A percentile compares a stretch with the other conserved stretches of the same genome.
These are phyloP conservation scores for Amorpha juglandis DNA, from an alignment of 2,888 invertebrate species.

Conservation along the genomic window DNA sequence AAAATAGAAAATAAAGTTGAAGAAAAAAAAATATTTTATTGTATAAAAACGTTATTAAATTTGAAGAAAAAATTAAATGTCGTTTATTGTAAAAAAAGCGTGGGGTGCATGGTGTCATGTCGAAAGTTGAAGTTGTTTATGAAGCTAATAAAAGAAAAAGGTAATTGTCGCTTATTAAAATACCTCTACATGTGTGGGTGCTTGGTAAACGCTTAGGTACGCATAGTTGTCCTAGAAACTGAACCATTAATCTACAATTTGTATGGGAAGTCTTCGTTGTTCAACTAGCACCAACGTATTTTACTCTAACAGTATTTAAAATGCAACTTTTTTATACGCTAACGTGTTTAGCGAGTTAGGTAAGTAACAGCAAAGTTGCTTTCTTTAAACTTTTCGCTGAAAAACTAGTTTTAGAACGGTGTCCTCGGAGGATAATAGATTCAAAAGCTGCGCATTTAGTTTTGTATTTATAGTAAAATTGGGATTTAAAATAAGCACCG, in stretches of 20 bases:
- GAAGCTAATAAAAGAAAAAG: no score
- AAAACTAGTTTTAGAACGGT: slow-evolving; percentile 7
- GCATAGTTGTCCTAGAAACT: no score
- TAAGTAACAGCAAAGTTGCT: background rate
- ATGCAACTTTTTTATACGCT: slow-evolving; percentile 14
- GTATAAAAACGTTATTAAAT: no score
- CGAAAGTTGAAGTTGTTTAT: no score
- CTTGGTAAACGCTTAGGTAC: no score
- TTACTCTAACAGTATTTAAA: slow-evolving; percentile 4
- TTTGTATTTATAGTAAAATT: background rate
- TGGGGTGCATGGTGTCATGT: no score
- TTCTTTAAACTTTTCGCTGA: slow-evolving; percentile 10
- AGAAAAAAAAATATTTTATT: no score
- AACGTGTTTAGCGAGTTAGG: slow-evolving; percentile 21
- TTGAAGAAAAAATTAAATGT: no score
- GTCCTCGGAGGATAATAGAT: slow-evolving; percentile 1
- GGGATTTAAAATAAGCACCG: background rate
- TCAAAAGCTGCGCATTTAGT: background rate
- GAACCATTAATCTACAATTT: background rate
- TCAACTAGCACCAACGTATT: background rate
- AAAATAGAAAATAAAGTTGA: no score
- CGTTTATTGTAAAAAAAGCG: no score
- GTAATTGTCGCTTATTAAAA: no score
- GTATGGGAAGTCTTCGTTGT: background rate
- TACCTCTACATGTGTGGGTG: no score